Evolutionary conservation across 2,797 vertebrate genomes (phyloP).

Genomic region (Labeo calbasu): DNA sequence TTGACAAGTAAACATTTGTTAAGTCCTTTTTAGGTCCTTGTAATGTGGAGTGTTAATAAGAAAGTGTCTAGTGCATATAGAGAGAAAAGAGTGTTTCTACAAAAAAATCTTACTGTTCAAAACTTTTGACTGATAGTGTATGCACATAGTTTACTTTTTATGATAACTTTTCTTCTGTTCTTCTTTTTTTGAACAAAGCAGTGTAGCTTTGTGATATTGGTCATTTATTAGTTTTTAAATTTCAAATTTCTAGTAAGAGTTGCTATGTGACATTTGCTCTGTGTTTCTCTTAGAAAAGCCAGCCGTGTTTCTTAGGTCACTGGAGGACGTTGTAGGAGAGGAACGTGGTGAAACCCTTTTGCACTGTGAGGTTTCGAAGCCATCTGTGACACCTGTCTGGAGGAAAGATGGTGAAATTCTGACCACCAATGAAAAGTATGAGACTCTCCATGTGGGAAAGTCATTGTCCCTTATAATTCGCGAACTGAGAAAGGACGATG

Average conservation of each 20-base stretch:
- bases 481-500: constrained; percentile 82
- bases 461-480: constrained; percentile 82
- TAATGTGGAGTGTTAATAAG: no score
- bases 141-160: neutral
- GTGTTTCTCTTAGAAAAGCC: constrained; percentile 80
- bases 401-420: constrained; percentile 84
- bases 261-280: neutral
- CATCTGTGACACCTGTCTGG: constrained; percentile 86
- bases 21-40: no score
- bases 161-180: neutral
- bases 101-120: no score
- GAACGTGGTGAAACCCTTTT: constrained; percentile 82
- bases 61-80: no score
- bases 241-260: neutral
- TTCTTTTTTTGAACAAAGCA: neutral
- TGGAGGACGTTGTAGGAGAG: constrained; percentile 86
- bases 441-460: constrained; percentile 83
- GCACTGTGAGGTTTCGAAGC: constrained; percentile 89
- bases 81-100: no score
- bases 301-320: constrained; percentile 86
- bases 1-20: no score
- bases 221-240: neutral
- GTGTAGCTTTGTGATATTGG: neutral
- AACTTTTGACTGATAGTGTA: neutral
- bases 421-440: constrained; percentile 79